These are phyloP conservation scores for Nebria brevicollis DNA, from an alignment of 2,888 invertebrate genomes.

Conservation along the genomic window DNA sequence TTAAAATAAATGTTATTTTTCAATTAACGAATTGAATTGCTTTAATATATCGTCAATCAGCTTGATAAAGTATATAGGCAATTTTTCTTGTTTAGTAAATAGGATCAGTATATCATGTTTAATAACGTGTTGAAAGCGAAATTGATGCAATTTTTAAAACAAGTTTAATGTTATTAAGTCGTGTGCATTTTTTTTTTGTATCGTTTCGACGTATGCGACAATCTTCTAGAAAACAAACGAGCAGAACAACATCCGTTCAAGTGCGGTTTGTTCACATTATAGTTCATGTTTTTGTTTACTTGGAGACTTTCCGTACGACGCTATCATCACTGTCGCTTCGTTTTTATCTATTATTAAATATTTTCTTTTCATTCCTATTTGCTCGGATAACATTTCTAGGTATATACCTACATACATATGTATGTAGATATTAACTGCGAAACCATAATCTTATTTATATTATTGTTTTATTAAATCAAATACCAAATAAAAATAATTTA, in stretches of 20 bases:
- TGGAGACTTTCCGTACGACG: not conserved
- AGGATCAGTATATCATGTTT: not conserved
- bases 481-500: not conserved
- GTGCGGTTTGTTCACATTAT: not conserved
- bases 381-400: not conserved
- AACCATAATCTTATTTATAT: not conserved
- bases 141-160: not conserved
- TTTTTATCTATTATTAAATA: not conserved
- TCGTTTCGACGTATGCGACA: not conserved
- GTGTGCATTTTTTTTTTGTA: not conserved
- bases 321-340: not conserved
- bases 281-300: slow-evolving; percentile 1
- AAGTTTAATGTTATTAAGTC: not conserved
- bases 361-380: not conserved
- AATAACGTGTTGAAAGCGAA: not conserved
- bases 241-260: slow-evolving; percentile 1
- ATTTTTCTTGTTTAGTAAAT: not conserved
- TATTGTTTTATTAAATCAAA: not conserved
- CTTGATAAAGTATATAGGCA: not conserved
- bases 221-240: not conserved
- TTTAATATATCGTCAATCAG: too few relatives aligned
- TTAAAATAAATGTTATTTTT: too few relatives aligned
- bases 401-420: not conserved
- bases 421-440: not conserved
- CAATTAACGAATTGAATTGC: too few relatives aligned